phyloP scores from a whole-genome alignment of 2,797 vertebrate genomes.

The Monodelphis domestica region DNA sequence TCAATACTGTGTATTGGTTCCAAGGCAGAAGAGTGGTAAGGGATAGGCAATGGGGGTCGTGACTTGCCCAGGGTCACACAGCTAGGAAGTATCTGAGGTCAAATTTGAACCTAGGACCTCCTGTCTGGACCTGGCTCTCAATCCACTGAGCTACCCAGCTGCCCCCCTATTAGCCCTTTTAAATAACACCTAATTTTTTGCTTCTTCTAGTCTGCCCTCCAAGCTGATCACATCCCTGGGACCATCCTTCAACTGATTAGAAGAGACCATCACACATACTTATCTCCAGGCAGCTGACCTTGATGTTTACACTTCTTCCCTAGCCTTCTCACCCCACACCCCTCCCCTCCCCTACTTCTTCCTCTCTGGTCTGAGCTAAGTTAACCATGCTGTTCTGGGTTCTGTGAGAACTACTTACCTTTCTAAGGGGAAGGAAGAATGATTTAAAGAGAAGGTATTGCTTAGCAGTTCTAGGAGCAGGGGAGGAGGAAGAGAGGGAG shows the following conservation, averaged over 20 bases:
- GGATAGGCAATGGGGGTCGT: no score
- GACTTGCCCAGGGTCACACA: no score
- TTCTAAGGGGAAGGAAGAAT: neutral
- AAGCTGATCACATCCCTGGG: neutral
- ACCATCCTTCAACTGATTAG: neutral
- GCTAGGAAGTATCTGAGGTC: no score
- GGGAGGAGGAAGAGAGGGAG: no score
- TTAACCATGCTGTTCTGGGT: neutral
- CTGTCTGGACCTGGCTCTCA: no score
- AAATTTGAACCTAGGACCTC: no score
- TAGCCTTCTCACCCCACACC: neutral
- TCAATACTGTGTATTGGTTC: no score
- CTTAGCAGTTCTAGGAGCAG: no score
- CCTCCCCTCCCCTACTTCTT: neutral
- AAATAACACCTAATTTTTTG: neutral
- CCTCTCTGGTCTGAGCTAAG: neutral
- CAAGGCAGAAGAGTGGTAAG: no score
- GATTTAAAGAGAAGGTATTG: neutral
- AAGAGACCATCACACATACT: neutral
- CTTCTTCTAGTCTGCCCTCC: neutral
- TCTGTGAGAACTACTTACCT: neutral
- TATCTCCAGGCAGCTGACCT: neutral
- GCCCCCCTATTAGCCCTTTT: neutral
- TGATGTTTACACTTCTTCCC: neutral
- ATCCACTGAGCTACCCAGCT: no score